Base-by-base conservation (phyloP, 2,888 invertebrate genomes). In the Epinotia brunnichana region DNA sequence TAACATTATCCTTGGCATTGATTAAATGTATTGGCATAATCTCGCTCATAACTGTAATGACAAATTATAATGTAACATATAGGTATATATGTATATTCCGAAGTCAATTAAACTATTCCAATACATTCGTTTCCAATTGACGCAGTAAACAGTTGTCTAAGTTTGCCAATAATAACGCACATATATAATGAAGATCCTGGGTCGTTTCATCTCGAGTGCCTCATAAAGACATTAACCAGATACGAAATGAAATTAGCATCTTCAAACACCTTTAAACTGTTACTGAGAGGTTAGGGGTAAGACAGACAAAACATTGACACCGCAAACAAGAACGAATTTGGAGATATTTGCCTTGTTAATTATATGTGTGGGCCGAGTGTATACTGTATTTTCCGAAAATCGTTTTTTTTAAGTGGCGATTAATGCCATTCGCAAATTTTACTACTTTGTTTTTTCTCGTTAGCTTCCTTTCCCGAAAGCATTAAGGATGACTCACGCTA, bases 221-320 rank as follows among this genome's bases (percentile, higher is more conserved):
- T 77, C 76, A 80, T 81, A 71, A 79, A 78, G 80, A 77, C 73
- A 76, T 79, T 76, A 77, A 75, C 77, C 77, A 71, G 74, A 77
- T 78, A 77, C 60, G 67, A 76, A 77, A 80, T 76, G 77, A 77
- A 84, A 85, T 84, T 84, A 83, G 76, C 79, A 75, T 83, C 77
- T 70, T 74, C 80, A 81, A 82, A 85, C 79, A 78, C 73, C 69
- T 75, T 74, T 72, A 68, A 73, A 64, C 60, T 78, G 74, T 78
- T 76, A 77, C 70, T 57, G 75, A 76, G 71, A 77, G 77, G 79
- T 79, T 77, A 76, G 75, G 76, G 78, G 77, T 53, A 69, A 74
- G 76, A 77, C 75, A 76, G 78, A 76, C 77, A 79, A 77, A 77
- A 80, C 76, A 79, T 81, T 81, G 77, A 76, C 79, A 76, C 70